Evolutionary conservation across 2,888 invertebrate species (phyloP), one percentile per base, ranked within the genome.

Genomic region (Lasioglossum calceatum): DNA sequence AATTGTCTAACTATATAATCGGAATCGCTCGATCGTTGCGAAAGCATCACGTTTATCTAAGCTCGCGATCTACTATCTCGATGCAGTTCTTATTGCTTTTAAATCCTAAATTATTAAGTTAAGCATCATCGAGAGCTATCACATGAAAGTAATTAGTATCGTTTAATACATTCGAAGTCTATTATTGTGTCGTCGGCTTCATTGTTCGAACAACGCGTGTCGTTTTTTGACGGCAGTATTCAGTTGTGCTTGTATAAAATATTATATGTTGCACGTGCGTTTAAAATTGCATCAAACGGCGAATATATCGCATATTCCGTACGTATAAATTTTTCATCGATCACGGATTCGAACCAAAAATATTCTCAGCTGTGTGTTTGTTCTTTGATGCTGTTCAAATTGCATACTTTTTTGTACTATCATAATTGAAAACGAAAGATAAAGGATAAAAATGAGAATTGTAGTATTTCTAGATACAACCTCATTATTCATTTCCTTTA

Each of bases 141-240:
- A 50, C 72, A 27, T 78, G 81, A 76, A 76, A 67, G 71, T 67
- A 79, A 76, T 86, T 86, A 86, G 54, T 77, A 74, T 42, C 47
- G 67, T 80, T 79, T 77, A 73, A 86, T 86, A n/a, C 54, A 85
- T 70, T 8, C 71, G 39, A 42, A 61, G 36, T 5, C 32, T 39
- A 54, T 84, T 39, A 54, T 84, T 42, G 19, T 39, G 32, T 50
- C 42, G 71, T 36, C 12, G 47, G 39, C 32, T 47, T 32, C 42
- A 12, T 3, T 67, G 58, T 4, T 36, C 10, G 4, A 39, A 4
- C 47, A 12, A 74, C 19, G 36, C 54, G 39, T 70, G 54, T 64
- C 16, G 16, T 32, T 32, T 64, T 64, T 64, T 32, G 16, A 32
- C 32, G 32, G 14, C 61, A 4, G 3, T n/a, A n/a, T 61, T 16